Percentiles rank a stretch among this genome's conserved stretches.
phyloP scores from a whole-genome alignment of 1,140 invertebrate species.

The Drosophila miranda region DNA sequence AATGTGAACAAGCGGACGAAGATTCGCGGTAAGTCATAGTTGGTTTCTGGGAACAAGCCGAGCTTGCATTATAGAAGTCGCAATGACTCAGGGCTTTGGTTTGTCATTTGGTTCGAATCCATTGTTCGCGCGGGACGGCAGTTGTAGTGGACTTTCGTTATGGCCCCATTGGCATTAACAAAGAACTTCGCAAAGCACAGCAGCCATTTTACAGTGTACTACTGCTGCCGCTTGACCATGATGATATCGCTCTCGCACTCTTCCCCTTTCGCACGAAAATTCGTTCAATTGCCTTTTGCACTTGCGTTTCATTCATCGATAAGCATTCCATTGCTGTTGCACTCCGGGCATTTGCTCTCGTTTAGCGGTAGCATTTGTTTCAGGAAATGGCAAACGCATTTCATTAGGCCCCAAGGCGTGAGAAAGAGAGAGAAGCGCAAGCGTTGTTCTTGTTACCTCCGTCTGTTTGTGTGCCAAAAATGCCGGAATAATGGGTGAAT shows the following conservation, averaged over 20 bases:
- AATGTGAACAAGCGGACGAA: constrained; percentile 76
- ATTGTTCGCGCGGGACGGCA: constrained; percentile 43
- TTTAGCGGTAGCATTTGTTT: constrained; percentile 54
- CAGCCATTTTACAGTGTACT: constrained; percentile 40
- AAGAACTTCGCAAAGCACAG: constrained; percentile 55
- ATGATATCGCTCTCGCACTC: not conserved
- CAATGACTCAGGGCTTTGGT: constrained; percentile 42
- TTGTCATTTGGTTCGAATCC: constrained; percentile 30
- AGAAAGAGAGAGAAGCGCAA: constrained; percentile 4
- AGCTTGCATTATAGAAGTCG: constrained; percentile 40
- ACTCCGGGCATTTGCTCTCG: constrained; percentile 30
- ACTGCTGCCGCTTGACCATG: no score
- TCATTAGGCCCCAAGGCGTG: not conserved
- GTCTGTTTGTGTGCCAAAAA: constrained; percentile 31
- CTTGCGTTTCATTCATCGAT: constrained; percentile 64
- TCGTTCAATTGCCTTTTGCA: constrained; percentile 50
- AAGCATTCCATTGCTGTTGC: constrained; percentile 55
- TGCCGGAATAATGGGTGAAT: constrained; percentile 36
- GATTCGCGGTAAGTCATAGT: constrained; percentile 71
- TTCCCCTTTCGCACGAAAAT: constrained; percentile 40
- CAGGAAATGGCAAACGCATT: constrained; percentile 62
- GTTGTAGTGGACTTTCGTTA: constrained; percentile 54
- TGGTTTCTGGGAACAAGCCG: constrained; percentile 17
- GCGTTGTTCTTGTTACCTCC: constrained; percentile 4
- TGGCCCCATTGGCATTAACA: constrained; percentile 72